These are phyloP conservation scores for Paedocypris sp. DNA, from an alignment of 2,113 vertebrate species.

Conservation along the genomic window DNA sequence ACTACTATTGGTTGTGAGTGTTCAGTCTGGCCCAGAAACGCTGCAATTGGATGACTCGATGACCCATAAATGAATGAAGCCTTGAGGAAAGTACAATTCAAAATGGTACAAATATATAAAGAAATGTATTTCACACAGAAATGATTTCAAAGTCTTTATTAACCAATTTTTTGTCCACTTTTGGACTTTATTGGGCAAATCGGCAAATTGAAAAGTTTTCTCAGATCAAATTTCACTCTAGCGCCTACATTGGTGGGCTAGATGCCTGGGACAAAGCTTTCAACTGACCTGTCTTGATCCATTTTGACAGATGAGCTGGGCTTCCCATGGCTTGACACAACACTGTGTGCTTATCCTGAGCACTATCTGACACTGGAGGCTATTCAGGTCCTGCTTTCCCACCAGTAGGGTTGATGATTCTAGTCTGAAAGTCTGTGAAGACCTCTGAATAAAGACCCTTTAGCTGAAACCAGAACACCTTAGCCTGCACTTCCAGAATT, in stretches of 20 bases:
- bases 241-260: background rate
- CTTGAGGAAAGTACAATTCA: no score
- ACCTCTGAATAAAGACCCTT: conserved; percentile 5
- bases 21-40: no score
- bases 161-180: background rate
- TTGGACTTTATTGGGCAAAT: background rate
- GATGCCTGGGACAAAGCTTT: background rate
- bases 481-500: background rate
- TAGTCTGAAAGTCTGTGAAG: background rate
- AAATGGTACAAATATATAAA: no score
- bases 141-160: no score
- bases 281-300: conserved; percentile 6
- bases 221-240: background rate
- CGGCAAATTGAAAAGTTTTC: background rate
- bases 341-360: conserved; percentile 17
- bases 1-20: no score
- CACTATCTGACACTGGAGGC: conserved; percentile 12
- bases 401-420: conserved; percentile 15
- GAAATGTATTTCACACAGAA: no score
- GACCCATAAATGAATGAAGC: no score
- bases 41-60: no score
- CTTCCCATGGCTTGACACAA: conserved; percentile 14
- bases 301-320: background rate
- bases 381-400: conserved; percentile 20
- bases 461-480: conserved; percentile 17